Percentiles rank a stretch among this genome's conserved stretches.
Conservation (phyloP, 2,888 invertebrate genomes). For the Chloroclysta siterata region DNA sequence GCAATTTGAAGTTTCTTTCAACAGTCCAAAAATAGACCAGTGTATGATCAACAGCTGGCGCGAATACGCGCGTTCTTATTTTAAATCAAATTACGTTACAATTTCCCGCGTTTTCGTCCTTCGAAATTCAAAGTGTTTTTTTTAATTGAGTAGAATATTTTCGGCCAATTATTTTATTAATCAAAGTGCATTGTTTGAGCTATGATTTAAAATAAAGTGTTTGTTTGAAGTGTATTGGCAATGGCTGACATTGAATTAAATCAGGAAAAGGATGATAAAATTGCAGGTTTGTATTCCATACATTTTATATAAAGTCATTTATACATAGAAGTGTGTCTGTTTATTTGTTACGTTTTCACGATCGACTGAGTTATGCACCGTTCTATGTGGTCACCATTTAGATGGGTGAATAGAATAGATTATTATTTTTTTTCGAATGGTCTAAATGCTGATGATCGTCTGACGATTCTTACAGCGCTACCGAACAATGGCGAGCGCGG, state of each 20-base stretch:
- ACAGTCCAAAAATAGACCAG: constrained; percentile 73
- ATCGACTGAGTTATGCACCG: too few species aligned
- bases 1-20: constrained; percentile 57
- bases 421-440: too few species aligned
- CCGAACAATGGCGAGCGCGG: too few species aligned
- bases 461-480: too few species aligned
- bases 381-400: too few species aligned
- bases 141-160: background rate
- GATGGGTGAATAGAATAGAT: too few species aligned
- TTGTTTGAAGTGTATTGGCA: constrained; percentile 35
- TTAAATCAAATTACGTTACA: constrained; percentile 24
- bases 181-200: background rate
- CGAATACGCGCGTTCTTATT: constrained; percentile 55
- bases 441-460: too few species aligned
- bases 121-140: constrained; percentile 12
- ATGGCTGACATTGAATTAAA: constrained; percentile 57
- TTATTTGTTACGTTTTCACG: background rate
- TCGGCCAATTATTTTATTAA: background rate
- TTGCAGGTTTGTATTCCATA: constrained; percentile 36
- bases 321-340: background rate
- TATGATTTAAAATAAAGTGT: constrained; percentile 1
- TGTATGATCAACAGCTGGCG: constrained; percentile 62
- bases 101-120: constrained; percentile 31
- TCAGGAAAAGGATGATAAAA: constrained; percentile 43
- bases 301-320: background rate